Evolutionary conservation across 2,888 invertebrate species (phyloP), one percentile per base, ranked within the genome.

Genomic region (Caenorhabditis sulstoni): DNA sequence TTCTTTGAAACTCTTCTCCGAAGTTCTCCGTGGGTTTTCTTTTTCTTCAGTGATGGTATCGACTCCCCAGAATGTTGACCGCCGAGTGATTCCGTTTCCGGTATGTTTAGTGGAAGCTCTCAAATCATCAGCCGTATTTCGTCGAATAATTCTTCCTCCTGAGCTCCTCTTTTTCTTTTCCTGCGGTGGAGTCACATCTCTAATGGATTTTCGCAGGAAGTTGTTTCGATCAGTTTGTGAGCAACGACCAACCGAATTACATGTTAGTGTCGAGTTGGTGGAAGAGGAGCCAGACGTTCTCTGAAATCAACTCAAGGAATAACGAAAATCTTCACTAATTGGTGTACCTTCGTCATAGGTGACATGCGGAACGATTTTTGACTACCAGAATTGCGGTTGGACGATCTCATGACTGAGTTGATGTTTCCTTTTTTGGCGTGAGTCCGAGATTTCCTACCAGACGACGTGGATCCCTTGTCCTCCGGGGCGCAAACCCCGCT

Each of bases 21-120:
- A 29, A 23, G 59, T 66, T 20, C 41, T 49, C 9, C 59, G 29
- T 16, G 20, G n/a, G 18, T 75, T 67, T 55, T 75, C 74, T 18
- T 75, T 75, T 53, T 71, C 71, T 41, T 77, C 77, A 20, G 65
- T 20, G 9, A 77, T 77, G 9, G 70, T 59, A 7, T 58, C 58
- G 14, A 76, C 77, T 47, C 65, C 77, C 77, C 77, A 77, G 16
- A 59, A 70, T 7, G 77, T 77, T 3, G 77, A 58, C 20, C 77
- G n/a, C 16, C 77, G 39, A n/a, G 41, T 18, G 14, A 49, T 49
- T 22, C 20, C 50, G 41, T 41, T 41, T 55, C 9, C 29, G 50
- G 52, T 35, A 8, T 52, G 58, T 14, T 53, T 44, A 53, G 47
- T 53, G n/a, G n/a, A n/a, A 0, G 44, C 12, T 9, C 37, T 53